Evolutionary conservation across 2,888 invertebrate genomes (phyloP).

Genomic region (Zaprionus lineosus): DNA sequence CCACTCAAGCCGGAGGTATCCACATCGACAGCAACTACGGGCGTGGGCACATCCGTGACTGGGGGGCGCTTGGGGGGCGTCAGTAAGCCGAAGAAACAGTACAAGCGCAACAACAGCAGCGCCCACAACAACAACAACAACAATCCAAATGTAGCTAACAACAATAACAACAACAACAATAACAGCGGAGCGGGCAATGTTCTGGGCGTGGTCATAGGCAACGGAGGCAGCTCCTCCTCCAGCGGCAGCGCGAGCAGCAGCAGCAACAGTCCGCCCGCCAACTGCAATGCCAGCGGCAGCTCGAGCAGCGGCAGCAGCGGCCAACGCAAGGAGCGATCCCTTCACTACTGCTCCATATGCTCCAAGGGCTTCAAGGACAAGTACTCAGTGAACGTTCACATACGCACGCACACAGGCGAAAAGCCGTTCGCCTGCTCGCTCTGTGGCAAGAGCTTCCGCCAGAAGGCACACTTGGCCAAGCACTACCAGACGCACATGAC

Average conservation of each 20-base stretch:
- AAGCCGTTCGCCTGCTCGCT: constrained; percentile 97
- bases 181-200: constrained; percentile 35
- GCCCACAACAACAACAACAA: constrained; percentile 83
- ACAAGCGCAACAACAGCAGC: constrained; percentile 85
- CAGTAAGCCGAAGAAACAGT: constrained; percentile 87
- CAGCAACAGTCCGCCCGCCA: constrained; percentile 79
- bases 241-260: constrained; percentile 72
- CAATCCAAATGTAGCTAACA: constrained; percentile 77
- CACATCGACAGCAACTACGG: constrained; percentile 83
- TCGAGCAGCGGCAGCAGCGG: constrained; percentile 80
- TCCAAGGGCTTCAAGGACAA: constrained; percentile 97
- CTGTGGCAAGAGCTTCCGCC: constrained; percentile 96
- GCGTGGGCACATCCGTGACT: constrained; percentile 11
- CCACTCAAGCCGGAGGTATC: constrained; percentile 83
- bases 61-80: constrained; percentile 76
- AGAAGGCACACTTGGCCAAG: constrained; percentile 95
- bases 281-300: constrained; percentile 63
- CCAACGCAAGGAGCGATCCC: constrained; percentile 90
- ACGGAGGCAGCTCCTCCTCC: constrained; percentile 65
- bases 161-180: constrained; percentile 77
- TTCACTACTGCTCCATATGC: constrained; percentile 96
- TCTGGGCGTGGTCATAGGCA: constrained; percentile 65
- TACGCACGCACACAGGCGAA: constrained; percentile 98
- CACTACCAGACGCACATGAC: constrained; percentile 96
- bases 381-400: constrained; percentile 98